Evolutionary conservation across 2,113 vertebrate genomes (phyloP), one percentile per base, ranked within the genome.

Genomic region (Coracopsis vasa): DNA sequence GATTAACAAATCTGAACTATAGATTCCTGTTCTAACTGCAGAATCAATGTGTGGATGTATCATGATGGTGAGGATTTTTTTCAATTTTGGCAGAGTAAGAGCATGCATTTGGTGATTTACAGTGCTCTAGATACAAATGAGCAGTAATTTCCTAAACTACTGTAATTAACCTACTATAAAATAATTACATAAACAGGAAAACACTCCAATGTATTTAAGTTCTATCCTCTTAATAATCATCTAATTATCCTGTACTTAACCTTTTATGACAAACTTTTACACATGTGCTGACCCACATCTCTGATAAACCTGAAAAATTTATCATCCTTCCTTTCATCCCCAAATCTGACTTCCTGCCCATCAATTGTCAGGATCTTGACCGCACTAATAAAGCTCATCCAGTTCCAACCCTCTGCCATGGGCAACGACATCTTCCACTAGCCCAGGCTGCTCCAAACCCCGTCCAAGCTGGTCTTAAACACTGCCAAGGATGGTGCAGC

Each of bases 341-440:
- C 39, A 86, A 58, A 29, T 45, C 53, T 51, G 29, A 58, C 8
- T 75, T 33, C 18, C 45, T 75, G 11, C 19, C 77, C n/a, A 69
- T 54, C 31, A 78, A 37, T 10, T 81, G 25, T 10, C 24, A 66
- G 61, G 13, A 11, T 11, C 41, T 51, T 67, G 7, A 48, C 20
- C 56, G 16, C 29, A 80, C 20, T 69, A 61, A 69, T 4, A 35
- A 85, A 54, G 9, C 7, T 29, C 2, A 42, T 5, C 9, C 31
- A 10, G 17, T 78, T 51, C 16, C 6, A 62, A 4, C 15, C 8
- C 2, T 5, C 6, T 31, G 2, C 6, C 2, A 5, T 6, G 11
- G 27, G 1, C 7, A 67, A 7, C 20, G 15, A 45, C 11, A 37
- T 5, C 13, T 87, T 72, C 16, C 4, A 29, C 42, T 21, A 19